Evolutionary conservation across 2,113 vertebrate species (phyloP), one percentile per base, ranked within the genome.

Genomic region (Hemichromis elongatus): DNA sequence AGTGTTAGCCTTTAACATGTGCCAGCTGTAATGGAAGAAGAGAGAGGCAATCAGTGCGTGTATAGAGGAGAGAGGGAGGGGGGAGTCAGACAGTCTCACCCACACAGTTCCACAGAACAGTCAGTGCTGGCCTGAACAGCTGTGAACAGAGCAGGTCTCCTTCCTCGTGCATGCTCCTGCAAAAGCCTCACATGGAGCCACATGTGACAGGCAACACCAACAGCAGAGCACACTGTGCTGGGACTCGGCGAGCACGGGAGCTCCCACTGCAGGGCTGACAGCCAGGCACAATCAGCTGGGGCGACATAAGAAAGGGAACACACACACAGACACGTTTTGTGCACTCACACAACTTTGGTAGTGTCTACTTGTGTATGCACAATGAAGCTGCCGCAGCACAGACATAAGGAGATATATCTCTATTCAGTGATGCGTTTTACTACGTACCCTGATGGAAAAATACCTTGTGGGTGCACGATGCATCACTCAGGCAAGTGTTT

Each of bases 121-220:
- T 90, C 80, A 88, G 88, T 88, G 21, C 92, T 86, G 90, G 87
- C 81, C 61, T 83, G 66, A 93, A 81, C 93, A 95, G 94, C 92
- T 91, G 94, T 92, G 92, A 91, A 79, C 86, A 85, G 93, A 92
- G 85, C 91, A 78, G 89, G 89, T 91, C 89, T 93, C 85, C 90
- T 90, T 92, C 89, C 81, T 91, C 87, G 84, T 82, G 82, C 59
- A 35, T 75, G 86, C 89, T 91, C 78, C 91, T 84, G 88, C 83
- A 42, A 79, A 90, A 83, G 57, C 79, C 93, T 95, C 95, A 95
- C 95, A 95, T 94, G 95, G 91, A 92, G 81, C 80, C 89, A 87
- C 95, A 95, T 95, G 95, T 95, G 95, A 93, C 88, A 82, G 83
- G 57, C 88, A 87, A 47, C 85, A 84, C 66, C 57, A 54, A 84